Conservation (phyloP, 2,797 vertebrate species). For the Basileuterus tristriatus region DNA sequence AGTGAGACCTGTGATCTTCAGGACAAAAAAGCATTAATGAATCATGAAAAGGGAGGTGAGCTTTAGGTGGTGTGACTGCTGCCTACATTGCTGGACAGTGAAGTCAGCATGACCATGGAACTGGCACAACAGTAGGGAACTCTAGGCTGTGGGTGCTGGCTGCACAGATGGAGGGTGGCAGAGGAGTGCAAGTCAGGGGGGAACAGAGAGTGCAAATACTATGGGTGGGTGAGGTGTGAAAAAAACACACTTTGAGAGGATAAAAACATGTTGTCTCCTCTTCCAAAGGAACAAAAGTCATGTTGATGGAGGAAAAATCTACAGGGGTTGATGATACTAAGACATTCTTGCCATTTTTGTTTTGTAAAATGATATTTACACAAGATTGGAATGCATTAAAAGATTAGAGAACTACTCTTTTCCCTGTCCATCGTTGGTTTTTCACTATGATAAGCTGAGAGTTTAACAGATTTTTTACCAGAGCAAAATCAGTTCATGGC, state of each 20-base stretch:
- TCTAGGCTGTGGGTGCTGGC: neutral
- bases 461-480: neutral
- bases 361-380: neutral
- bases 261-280: neutral
- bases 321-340: neutral
- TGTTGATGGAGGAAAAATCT: neutral
- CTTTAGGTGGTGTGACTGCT: neutral
- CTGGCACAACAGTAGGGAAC: neutral
- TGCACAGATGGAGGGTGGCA: neutral
- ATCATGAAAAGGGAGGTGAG: neutral
- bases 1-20: neutral
- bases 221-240: neutral
- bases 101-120: neutral
- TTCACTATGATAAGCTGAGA: neutral
- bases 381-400: neutral
- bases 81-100: neutral
- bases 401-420: neutral
- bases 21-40: neutral
- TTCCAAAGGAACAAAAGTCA: neutral
- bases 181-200: no score
- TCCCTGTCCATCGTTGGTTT: neutral
- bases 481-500: neutral
- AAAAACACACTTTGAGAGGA: neutral
- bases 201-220: neutral
- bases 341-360: neutral